Evolutionary conservation across 2,888 invertebrate species (phyloP).

Genomic region (Pachydiplax longipennis): DNA sequence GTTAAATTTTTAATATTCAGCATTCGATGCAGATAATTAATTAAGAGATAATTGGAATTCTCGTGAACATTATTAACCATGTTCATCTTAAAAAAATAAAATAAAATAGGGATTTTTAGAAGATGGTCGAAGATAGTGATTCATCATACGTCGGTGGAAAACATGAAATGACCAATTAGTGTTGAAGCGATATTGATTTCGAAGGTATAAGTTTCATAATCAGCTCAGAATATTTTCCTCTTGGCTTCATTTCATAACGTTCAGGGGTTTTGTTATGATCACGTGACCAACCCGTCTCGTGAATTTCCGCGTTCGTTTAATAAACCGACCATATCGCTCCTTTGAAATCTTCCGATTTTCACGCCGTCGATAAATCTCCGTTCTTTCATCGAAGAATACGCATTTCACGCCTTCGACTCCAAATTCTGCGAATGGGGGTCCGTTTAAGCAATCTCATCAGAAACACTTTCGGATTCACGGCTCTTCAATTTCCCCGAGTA

Average conservation of each 20-base stretch:
- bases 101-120: too few relatives aligned
- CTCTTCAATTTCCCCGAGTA: not conserved
- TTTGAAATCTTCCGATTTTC: not conserved
- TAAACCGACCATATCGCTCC: not conserved
- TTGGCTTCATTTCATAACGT: too few relatives aligned
- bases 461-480: not conserved
- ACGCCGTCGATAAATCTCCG: not conserved
- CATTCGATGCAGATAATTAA: too few relatives aligned
- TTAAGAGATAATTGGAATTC: too few relatives aligned
- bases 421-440: not conserved
- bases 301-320: not conserved
- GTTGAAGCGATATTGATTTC: not conserved
- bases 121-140: too few relatives aligned
- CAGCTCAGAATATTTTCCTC: too few relatives aligned
- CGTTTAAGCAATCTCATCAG: not conserved
- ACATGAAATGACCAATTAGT: too few relatives aligned
- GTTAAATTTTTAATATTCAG: too few relatives aligned
- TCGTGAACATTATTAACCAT: too few relatives aligned
- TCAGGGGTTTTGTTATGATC: not conserved
- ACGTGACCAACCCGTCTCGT: not conserved
- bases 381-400: not conserved
- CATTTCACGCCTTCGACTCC: not conserved
- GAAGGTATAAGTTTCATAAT: not conserved
- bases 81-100: too few relatives aligned
- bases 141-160: too few relatives aligned